A percentile compares a stretch with the other conserved stretches of the same genome.
phyloP scores from a whole-genome alignment of 2,113 vertebrate genomes.

The Dipodomys stephensi region DNA sequence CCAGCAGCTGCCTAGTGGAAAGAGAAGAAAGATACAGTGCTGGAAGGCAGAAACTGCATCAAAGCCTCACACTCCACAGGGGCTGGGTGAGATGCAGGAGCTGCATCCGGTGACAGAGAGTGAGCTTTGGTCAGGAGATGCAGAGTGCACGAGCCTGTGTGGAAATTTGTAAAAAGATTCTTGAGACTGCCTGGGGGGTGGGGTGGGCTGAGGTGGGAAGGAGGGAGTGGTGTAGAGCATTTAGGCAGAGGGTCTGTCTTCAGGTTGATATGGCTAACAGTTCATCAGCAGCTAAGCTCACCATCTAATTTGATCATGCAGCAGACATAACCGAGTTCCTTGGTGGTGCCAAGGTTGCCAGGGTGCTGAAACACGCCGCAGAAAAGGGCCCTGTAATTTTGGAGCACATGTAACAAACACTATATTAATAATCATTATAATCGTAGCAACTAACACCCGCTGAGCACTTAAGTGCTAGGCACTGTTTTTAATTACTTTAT shows the following conservation, averaged over 20 bases:
- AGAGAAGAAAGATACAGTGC: neutral
- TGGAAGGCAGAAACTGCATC: neutral
- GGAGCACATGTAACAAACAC: neutral
- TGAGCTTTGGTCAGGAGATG: neutral
- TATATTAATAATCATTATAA: conserved; percentile 65
- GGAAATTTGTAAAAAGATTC: neutral
- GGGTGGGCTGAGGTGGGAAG: neutral
- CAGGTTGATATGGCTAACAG: neutral
- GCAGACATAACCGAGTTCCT: neutral
- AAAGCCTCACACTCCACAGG: neutral
- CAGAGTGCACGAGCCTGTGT: neutral
- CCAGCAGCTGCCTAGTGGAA: neutral
- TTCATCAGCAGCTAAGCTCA: neutral
- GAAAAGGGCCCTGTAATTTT: conserved; percentile 31
- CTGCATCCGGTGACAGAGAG: too few relatives aligned
- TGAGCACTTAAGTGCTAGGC: conserved; percentile 25
- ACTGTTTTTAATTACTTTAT: conserved; percentile 73
- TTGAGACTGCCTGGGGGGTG: neutral
- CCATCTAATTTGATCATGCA: conserved; percentile 2
- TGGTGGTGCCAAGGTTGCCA: neutral
- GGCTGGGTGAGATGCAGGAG: neutral
- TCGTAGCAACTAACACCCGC: conserved; percentile 38
- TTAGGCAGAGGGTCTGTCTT: neutral
- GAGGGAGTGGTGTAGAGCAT: neutral
- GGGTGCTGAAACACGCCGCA: neutral